Conservation (phyloP, 1,140 invertebrate genomes). For the Aplysia californica region DNA sequence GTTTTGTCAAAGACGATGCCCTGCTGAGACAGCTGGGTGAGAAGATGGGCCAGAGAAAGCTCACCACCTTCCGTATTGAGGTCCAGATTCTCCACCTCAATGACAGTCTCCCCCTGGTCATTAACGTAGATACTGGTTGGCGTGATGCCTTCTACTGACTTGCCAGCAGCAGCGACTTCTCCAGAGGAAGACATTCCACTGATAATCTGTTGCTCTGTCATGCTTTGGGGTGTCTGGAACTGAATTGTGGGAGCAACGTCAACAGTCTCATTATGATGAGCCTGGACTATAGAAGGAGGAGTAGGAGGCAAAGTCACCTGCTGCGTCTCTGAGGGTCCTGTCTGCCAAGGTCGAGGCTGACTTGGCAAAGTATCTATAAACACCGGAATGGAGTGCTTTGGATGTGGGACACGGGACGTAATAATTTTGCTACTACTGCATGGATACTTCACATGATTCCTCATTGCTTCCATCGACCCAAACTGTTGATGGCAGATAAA, state of each 20-base stretch:
- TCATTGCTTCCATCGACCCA: slow-evolving; percentile 50
- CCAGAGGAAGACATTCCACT: not conserved
- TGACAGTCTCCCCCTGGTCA: slow-evolving; percentile 34
- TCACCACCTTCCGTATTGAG: slow-evolving; percentile 32
- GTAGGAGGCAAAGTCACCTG: not conserved
- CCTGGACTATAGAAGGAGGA: not conserved
- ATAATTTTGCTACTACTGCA: slow-evolving; percentile 39
- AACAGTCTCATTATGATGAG: slow-evolving; percentile 2
- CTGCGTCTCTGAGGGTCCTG: not conserved
- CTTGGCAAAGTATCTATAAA: slow-evolving; percentile 11
- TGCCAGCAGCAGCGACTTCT: not conserved
- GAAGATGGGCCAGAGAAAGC: slow-evolving; percentile 31
- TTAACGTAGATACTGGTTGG: slow-evolving; percentile 36
- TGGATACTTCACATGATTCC: slow-evolving; percentile 49
- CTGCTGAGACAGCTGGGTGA: slow-evolving; percentile 34
- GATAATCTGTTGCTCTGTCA: not conserved
- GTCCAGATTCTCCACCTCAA: slow-evolving; percentile 35
- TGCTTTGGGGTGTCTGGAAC: not conserved
- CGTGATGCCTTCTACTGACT: not conserved
- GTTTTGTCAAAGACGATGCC: slow-evolving; percentile 39
- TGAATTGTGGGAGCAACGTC: not conserved
- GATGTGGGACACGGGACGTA: slow-evolving; percentile 11
- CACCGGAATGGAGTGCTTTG: not conserved
- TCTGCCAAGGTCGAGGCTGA: not conserved
- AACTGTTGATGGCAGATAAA: slow-evolving; percentile 50